A percentile compares a stretch with the other conserved stretches of the same genome.
These are phyloP conservation scores for Dicranocentrus wangi DNA, from an alignment of 2,888 invertebrate species.

Conservation along the genomic window DNA sequence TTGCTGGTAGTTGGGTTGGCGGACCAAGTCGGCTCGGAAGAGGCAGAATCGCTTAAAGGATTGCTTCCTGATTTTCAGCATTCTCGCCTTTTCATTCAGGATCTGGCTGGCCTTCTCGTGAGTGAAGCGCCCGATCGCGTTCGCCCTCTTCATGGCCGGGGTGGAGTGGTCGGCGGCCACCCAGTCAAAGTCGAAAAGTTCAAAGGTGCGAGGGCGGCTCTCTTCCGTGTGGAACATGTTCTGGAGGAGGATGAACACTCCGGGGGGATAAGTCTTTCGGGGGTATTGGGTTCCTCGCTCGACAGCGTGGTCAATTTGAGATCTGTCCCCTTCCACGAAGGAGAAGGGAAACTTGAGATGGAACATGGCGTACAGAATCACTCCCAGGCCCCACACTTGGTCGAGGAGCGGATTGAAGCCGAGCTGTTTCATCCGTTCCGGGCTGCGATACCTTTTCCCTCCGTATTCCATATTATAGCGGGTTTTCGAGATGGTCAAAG, in stretches of 20 bases:
- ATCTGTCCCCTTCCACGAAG: conserved; percentile 28
- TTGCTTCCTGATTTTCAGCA: conserved; percentile 40
- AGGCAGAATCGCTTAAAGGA: conserved; percentile 48
- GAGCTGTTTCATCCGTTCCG: conserved; percentile 46
- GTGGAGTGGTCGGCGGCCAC: conserved; percentile 9
- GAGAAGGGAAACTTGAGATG: conserved; percentile 52
- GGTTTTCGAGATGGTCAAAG: conserved; percentile 40
- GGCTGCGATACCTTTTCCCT: conserved; percentile 47
- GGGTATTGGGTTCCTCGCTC: conserved; percentile 28
- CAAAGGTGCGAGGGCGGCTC: conserved; percentile 36
- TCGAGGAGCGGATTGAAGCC: conserved; percentile 54
- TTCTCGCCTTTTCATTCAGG: conserved; percentile 33
- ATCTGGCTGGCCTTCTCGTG: conserved; percentile 54
- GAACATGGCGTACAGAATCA: conserved; percentile 51
- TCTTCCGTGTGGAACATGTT: conserved; percentile 22
- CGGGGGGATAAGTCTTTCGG: conserved; percentile 14
- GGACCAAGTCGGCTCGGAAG: conserved; percentile 49
- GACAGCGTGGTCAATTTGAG: conserved; percentile 17
- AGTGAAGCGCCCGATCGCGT: conserved; percentile 51
- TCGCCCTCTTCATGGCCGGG: conserved; percentile 34
- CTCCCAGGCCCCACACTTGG: conserved; percentile 58
- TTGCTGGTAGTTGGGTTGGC: conserved; percentile 51
- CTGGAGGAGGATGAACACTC: conserved; percentile 9
- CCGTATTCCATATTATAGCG: conserved; percentile 43
- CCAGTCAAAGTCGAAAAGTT: conserved; percentile 38